Percentiles rank a stretch among this genome's conserved stretches.
phyloP scores from a whole-genome alignment of 2,113 vertebrate species.

The Amphiprion ocellaris region DNA sequence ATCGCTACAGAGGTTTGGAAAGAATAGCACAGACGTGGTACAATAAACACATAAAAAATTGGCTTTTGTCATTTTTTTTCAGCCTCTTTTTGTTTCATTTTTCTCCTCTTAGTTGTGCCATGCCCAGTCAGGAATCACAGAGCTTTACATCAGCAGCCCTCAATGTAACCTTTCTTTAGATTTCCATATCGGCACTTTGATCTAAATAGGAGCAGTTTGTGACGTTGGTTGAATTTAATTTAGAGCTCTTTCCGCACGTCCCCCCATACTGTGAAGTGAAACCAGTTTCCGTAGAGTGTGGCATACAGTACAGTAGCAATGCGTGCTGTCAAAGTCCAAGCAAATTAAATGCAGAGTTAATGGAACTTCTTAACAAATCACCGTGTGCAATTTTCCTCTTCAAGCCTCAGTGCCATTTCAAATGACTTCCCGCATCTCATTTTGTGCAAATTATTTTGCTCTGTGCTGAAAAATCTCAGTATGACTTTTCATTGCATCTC shows the following conservation, averaged over 20 bases:
- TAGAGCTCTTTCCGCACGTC: no score
- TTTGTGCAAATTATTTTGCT: conserved; percentile 62
- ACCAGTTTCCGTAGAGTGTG: conserved; percentile 12
- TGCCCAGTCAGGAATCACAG: not conserved
- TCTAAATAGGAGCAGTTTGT: not conserved
- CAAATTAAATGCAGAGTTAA: conserved; percentile 62
- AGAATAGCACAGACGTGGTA: not conserved
- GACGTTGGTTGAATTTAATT: not conserved
- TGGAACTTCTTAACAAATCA: conserved; percentile 66
- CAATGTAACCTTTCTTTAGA: conserved; percentile 18
- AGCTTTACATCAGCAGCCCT: conserved; percentile 25
- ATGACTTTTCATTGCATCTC: conserved; percentile 34
- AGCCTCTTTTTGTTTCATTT: not conserved
- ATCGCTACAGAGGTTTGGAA: not conserved
- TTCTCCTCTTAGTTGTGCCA: not conserved
- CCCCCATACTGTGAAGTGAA: no score
- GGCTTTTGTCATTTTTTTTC: not conserved
- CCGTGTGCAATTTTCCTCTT: conserved; percentile 55
- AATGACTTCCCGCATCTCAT: conserved; percentile 55
- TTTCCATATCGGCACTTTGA: conserved; percentile 12
- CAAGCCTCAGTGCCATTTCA: conserved; percentile 63
- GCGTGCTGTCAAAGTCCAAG: conserved; percentile 49
- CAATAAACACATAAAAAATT: not conserved
- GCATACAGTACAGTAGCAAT: conserved; percentile 20
- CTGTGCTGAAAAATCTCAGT: conserved; percentile 44